Evolutionary conservation across 2,797 vertebrate genomes (phyloP).

Genomic region (Sebastes miniatus): DNA sequence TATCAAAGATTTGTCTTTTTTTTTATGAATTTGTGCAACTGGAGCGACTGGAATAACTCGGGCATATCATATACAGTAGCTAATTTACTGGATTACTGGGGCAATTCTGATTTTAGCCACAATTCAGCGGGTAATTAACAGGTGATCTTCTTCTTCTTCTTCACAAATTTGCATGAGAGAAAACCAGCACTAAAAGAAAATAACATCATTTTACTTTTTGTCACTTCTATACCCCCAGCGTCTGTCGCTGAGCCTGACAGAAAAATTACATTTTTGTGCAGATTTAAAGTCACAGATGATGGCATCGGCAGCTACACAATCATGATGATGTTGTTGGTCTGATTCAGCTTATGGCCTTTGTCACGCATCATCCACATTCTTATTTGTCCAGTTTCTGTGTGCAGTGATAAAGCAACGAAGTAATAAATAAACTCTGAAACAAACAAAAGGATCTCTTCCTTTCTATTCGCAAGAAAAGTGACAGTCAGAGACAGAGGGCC

Average conservation of each 20-base stretch:
- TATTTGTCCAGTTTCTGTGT: background rate
- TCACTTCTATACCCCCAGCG: background rate
- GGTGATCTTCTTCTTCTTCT: background rate
- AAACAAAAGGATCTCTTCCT: background rate
- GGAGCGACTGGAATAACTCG: background rate
- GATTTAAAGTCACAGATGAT: conserved; percentile 3
- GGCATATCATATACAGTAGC: background rate
- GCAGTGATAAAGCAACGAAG: background rate
- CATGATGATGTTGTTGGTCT: background rate
- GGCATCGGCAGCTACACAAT: background rate
- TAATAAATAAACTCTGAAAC: background rate
- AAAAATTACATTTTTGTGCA: conserved; percentile 14
- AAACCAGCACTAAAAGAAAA: background rate
- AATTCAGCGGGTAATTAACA: background rate
- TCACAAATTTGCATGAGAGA: background rate
- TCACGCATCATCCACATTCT: background rate
- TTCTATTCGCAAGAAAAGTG: background rate
- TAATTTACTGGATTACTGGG: background rate
- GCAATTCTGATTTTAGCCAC: background rate
- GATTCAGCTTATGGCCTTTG: background rate
- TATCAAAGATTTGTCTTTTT: background rate
- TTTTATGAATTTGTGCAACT: background rate
- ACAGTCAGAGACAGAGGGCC: background rate
- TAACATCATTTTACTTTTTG: background rate
- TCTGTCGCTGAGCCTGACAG: conserved; percentile 1